A percentile compares a stretch with the other conserved stretches of the same genome.
These are phyloP conservation scores for Eunapius fragilis DNA, from an alignment of 37 sponge, comb jelly and placozoan genomes.

Conservation along the genomic window DNA sequence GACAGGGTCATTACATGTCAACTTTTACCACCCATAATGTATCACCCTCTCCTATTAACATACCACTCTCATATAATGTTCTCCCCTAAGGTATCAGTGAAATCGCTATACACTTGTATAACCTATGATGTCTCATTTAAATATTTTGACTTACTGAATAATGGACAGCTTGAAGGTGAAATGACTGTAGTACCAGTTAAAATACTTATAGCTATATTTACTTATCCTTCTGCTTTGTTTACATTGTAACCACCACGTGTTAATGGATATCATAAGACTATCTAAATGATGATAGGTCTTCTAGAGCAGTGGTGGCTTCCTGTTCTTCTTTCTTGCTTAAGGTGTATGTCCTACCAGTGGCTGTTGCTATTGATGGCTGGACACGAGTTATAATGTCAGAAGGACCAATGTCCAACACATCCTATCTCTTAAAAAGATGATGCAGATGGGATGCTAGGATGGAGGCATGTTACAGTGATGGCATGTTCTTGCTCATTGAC, in stretches of 20 bases:
- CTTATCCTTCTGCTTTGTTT: not conserved
- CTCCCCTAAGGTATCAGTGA: too few species aligned
- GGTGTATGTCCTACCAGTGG: not conserved
- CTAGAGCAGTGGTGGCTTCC: not conserved
- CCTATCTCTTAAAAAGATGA: not conserved
- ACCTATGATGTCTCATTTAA: too few species aligned
- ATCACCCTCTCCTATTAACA: too few species aligned
- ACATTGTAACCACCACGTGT: not conserved
- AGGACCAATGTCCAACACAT: not conserved
- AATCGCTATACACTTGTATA: too few species aligned
- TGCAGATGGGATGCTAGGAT: not conserved
- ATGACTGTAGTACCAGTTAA: not conserved
- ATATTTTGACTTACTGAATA: too few species aligned
- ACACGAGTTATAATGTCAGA: not conserved
- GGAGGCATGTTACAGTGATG: not conserved
- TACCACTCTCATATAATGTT: too few species aligned
- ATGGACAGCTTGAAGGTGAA: not conserved
- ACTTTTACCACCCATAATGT: too few species aligned
- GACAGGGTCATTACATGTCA: too few species aligned
- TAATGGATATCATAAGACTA: not conserved
- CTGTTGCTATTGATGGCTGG: not conserved
- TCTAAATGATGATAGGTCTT: not conserved
- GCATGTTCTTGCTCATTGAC: not conserved
- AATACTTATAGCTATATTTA: not conserved
- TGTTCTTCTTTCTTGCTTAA: not conserved